phyloP scores from a whole-genome alignment of 2,888 invertebrate species.

The Cataglyphis livida region DNA sequence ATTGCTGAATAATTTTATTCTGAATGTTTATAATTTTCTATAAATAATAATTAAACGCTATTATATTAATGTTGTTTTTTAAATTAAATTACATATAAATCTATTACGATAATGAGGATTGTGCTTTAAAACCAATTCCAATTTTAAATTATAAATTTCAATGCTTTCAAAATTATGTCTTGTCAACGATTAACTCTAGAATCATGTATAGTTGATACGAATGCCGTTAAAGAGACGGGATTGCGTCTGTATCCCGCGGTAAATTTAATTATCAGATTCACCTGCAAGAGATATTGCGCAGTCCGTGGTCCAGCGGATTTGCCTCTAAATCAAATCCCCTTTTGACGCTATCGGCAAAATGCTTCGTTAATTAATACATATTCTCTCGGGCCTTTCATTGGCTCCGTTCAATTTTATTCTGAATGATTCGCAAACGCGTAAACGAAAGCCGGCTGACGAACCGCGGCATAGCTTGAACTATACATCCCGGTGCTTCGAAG shows the following conservation, averaged over 20 bases:
- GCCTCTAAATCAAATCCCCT: conserved; percentile 49
- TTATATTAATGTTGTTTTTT: neutral
- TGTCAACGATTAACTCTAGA: neutral
- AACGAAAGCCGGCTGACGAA: conserved; percentile 37
- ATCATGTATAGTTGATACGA: neutral
- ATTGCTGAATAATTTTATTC: neutral
- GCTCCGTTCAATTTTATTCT: conserved; percentile 45
- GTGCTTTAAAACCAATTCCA: neutral
- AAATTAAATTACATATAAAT: neutral
- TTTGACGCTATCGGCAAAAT: conserved; percentile 50
- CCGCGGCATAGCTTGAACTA: neutral
- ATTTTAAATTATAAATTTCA: neutral
- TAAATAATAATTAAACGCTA: neutral
- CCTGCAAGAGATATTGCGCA: conserved; percentile 39
- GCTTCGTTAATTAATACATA: conserved; percentile 48
- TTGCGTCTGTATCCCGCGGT: neutral
- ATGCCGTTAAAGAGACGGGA: conserved; percentile 19
- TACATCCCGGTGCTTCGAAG: conserved; percentile 30
- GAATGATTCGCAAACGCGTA: conserved; percentile 38
- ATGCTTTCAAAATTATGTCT: conserved; percentile 5
- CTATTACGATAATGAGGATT: neutral
- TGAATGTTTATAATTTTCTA: neutral
- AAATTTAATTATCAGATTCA: conserved; percentile 51
- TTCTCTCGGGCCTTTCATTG: conserved; percentile 39
- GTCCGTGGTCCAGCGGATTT: conserved; percentile 29